These are phyloP conservation scores for Bubalus kerabau DNA, from an alignment of 2,113 vertebrate species.

Conservation along the genomic window DNA sequence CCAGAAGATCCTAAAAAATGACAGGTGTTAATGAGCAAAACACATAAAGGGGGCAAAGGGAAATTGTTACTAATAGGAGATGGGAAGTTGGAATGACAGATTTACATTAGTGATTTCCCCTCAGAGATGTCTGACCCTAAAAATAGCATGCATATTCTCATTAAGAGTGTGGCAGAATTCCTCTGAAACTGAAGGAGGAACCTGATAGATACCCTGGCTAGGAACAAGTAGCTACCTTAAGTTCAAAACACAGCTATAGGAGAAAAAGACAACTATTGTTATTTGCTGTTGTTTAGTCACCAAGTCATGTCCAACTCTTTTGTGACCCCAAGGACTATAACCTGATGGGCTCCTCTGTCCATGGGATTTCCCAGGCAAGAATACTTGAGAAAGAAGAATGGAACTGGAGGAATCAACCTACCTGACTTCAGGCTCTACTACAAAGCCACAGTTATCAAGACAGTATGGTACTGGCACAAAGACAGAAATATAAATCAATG, in stretches of 20 bases:
- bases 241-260: neutral
- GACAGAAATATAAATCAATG: no score
- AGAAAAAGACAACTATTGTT: neutral
- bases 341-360: neutral
- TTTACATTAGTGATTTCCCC: neutral
- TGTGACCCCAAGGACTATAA: neutral
- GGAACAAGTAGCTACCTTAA: neutral
- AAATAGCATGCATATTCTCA: neutral
- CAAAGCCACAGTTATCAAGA: no score
- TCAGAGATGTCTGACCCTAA: neutral
- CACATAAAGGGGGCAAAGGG: neutral
- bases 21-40: neutral
- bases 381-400: neutral
- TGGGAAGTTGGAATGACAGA: neutral
- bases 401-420: no score
- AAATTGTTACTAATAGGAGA: neutral
- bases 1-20: neutral
- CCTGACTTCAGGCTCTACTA: no score
- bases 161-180: neutral
- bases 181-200: neutral
- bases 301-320: neutral
- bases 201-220: neutral
- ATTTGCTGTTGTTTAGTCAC: neutral
- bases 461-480: no score
- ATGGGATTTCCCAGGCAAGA: neutral